These are phyloP conservation scores for Parauchenoglanis punctatus DNA, from an alignment of 2,797 vertebrate genomes.

Conservation along the genomic window DNA sequence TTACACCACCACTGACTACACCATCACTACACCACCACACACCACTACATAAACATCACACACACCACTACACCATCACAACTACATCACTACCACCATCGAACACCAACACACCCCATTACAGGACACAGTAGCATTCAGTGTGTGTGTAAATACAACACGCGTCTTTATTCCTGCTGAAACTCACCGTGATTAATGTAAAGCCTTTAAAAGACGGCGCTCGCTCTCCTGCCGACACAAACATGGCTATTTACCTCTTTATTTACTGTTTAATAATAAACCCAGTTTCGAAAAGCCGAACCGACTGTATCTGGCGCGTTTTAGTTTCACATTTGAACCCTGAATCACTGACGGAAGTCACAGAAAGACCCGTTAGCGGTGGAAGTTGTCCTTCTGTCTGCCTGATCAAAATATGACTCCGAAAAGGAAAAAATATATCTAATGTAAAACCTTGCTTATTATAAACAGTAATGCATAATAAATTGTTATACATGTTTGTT, in stretches of 20 bases:
- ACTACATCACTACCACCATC: neutral
- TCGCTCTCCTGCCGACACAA: constrained; percentile 76
- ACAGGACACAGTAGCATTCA: neutral
- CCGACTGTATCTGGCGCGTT: neutral
- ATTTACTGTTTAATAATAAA: neutral
- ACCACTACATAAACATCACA: neutral
- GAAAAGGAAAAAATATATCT: neutral
- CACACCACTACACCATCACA: neutral
- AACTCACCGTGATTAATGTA: constrained; percentile 79
- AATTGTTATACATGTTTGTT: fast-evolving
- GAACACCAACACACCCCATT: neutral
- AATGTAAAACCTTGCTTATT: no score
- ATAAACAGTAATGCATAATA: neutral
- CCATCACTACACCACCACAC: neutral
- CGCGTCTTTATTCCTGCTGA: neutral
- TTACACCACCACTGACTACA: neutral
- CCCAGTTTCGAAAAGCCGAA: no score
- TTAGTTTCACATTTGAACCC: constrained; percentile 18
- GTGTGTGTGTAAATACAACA: neutral
- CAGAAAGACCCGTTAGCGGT: neutral
- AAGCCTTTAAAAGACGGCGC: constrained; percentile 68
- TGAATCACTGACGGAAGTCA: neutral
- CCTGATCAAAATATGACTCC: neutral
- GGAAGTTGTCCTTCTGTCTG: neutral
- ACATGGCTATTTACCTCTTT: constrained; percentile 77